A percentile compares a stretch with the other conserved stretches of the same genome.
Evolutionary conservation across 2,888 invertebrate genomes (phyloP).

Genomic region (Harpagoxenus sublaevis): DNA sequence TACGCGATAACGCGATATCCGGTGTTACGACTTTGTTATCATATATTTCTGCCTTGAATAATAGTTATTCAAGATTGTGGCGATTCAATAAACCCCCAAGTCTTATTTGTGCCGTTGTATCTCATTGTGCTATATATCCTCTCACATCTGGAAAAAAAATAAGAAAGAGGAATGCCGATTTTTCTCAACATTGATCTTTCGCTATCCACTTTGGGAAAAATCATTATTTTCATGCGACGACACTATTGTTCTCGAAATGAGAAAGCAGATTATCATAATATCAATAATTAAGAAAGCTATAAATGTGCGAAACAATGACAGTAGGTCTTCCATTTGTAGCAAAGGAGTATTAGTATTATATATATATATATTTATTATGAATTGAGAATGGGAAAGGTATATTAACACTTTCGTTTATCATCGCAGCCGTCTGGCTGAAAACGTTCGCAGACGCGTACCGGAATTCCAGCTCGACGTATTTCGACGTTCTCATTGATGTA

Average conservation of each 20-base stretch:
- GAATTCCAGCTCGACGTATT: neutral
- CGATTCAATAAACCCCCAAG: neutral
- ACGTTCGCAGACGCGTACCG: neutral
- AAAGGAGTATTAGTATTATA: neutral
- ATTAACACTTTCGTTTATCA: neutral
- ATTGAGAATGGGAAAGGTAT: neutral
- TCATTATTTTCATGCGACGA: neutral
- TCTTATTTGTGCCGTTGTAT: neutral
- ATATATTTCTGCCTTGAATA: slow-evolving; percentile 13
- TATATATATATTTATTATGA: neutral
- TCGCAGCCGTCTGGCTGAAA: neutral
- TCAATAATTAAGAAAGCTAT: neutral
- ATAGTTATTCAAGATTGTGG: slow-evolving; percentile 26
- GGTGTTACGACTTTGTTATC: slow-evolving; percentile 43
- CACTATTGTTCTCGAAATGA: neutral
- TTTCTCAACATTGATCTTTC: neutral
- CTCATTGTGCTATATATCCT: neutral
- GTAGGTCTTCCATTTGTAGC: neutral
- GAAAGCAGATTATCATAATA: neutral
- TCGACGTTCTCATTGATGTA: neutral
- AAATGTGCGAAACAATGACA: neutral
- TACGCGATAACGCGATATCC: slow-evolving; percentile 48
- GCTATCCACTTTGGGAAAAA: neutral
- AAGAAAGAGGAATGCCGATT: neutral
- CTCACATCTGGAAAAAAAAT: neutral